Evolutionary conservation across 1,140 invertebrate species (phyloP).

Genomic region (Nymphalis io): DNA sequence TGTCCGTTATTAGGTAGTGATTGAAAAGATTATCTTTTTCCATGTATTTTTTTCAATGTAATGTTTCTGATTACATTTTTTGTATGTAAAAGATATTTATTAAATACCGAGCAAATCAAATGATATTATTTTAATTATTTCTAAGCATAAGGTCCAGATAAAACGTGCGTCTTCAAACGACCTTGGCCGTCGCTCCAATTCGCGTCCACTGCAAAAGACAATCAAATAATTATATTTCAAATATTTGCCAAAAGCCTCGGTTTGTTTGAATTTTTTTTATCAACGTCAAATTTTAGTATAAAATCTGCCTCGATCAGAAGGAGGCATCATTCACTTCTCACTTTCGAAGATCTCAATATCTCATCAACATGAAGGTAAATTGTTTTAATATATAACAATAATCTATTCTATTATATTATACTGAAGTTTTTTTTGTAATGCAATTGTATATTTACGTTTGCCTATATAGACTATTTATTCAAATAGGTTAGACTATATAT

Average conservation of each 20-base stretch:
- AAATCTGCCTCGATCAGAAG: constrained; percentile 15
- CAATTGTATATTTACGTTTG: too few species aligned
- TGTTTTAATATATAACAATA: constrained; percentile 13
- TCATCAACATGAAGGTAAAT: constrained; percentile 47
- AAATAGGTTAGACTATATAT: too few species aligned
- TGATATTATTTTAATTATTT: neutral
- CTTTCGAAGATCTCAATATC: constrained; percentile 45
- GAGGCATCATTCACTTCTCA: constrained; percentile 36
- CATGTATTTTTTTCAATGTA: too few species aligned
- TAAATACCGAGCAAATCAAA: too few species aligned
- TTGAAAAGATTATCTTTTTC: too few species aligned
- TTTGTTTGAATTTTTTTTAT: constrained; percentile 46
- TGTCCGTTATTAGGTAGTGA: too few species aligned
- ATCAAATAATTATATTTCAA: constrained; percentile 35
- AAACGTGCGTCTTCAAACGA: neutral
- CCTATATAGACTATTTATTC: too few species aligned
- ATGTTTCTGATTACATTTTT: too few species aligned
- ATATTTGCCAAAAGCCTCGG: constrained; percentile 40
- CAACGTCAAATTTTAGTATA: constrained; percentile 35
- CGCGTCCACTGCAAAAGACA: constrained; percentile 28
- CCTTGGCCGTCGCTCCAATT: constrained; percentile 38
- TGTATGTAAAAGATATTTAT: too few species aligned
- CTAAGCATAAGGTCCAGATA: neutral
- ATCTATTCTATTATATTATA: constrained; percentile 18
- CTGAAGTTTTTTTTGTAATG: constrained; percentile 7